Evolutionary conservation across 2,888 invertebrate species (phyloP), one percentile per base, ranked within the genome.

Genomic region (Prosapia bicincta): DNA sequence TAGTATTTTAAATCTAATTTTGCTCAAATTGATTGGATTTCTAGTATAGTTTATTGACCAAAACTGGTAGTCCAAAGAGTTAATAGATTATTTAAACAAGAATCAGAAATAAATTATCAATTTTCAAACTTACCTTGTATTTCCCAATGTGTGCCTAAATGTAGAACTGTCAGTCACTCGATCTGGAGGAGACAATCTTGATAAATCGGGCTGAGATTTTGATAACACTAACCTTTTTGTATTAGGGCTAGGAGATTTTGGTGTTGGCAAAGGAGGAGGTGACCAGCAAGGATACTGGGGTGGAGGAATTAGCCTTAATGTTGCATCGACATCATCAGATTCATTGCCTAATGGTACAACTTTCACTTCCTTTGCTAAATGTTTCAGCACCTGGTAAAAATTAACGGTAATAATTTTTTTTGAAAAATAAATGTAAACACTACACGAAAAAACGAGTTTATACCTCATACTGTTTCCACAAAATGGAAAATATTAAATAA

Each of bases 171-270:
- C 80, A n/a, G 76, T 67, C 7, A 54, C 24, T 66, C 70, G 70
- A 26, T 76, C 78, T 10, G 77, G 72, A 15, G 76, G 32, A 20
- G 77, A 76, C 13, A 88, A 82, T 85, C 91, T 90, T 0, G 92
- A 92, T 79, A 95, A 86, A 86, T 96, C 95, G 0, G 95, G 95
- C 83, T 95, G 95, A 0, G 95, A 95, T 81, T 93, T 89, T 5
- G 94, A 76, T n/a, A 76, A 67, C 2, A 74, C 70, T n/a, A 76
- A 25, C n/a, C 71, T 73, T 67, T 76, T 76, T 15, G 74, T 71
- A 54, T 76, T 74, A 2, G 71, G 76, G 23, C 71, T 30, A 7
- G 38, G 28, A 26, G 70, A 20, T 10, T 23, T 32, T 1, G 72
- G 23, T 7, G 72, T 3, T 25, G 67, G 67, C 15, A 26, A 10